Percentiles rank a stretch among this genome's conserved stretches.
phyloP scores from a whole-genome alignment of 2,888 invertebrate species.

The Drosophila lacicola region DNA sequence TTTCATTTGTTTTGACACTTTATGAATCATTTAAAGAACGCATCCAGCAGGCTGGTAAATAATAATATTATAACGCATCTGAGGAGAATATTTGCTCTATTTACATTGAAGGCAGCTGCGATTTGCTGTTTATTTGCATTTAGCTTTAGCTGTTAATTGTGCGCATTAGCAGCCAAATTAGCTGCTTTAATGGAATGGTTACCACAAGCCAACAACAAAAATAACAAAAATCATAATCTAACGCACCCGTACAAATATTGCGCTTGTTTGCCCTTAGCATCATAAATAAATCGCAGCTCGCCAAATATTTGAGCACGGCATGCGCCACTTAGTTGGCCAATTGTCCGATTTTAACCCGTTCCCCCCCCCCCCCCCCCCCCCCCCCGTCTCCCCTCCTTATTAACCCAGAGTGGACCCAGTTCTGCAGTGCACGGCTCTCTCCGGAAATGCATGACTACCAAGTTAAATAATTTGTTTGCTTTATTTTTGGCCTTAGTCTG shows the following conservation, averaged over 20 bases:
- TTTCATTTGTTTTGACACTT: constrained; percentile 73
- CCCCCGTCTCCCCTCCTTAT: too few species aligned
- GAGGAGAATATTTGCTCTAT: constrained; percentile 37
- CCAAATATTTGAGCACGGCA: constrained; percentile 63
- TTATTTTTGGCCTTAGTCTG: constrained; percentile 30
- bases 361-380: neutral
- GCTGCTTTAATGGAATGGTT: constrained; percentile 47
- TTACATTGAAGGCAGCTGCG: constrained; percentile 37
- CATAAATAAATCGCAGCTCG: constrained; percentile 71
- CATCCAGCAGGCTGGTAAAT: constrained; percentile 15
- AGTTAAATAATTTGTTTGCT: constrained; percentile 23
- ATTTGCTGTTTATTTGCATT: constrained; percentile 66
- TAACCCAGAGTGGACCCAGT: neutral
- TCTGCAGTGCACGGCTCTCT: neutral
- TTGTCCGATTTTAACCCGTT: constrained; percentile 20
- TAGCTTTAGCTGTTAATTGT: constrained; percentile 63
- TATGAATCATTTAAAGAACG: constrained; percentile 66
- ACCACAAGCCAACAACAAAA: constrained; percentile 8
- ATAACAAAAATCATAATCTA: constrained; percentile 47
- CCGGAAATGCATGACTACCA: constrained; percentile 22
- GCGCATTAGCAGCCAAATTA: constrained; percentile 72
- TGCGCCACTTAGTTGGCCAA: constrained; percentile 49
- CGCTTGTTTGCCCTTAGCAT: constrained; percentile 70
- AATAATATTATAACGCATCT: constrained; percentile 45
- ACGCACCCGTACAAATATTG: constrained; percentile 69